Evolutionary conservation across 1,140 invertebrate species (phyloP), one percentile per base, ranked within the genome.

Genomic region (Papilio polyxenes): DNA sequence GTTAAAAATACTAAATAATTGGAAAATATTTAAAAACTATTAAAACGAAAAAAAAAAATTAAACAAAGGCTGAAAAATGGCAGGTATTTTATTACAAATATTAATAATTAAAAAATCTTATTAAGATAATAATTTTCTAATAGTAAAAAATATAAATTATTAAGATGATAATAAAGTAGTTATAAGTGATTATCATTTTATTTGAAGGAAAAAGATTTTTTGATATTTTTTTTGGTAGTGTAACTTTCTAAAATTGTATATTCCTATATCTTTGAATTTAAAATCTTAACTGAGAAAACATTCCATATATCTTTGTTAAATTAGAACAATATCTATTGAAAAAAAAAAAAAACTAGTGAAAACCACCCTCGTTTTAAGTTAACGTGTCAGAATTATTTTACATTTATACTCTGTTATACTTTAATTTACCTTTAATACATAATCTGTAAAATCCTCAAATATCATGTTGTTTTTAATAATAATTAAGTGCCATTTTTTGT

Each of bases 401-500:
- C 3, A 11, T 65, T 65, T 65, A n/a, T 65, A 65, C 23, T 65
- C 62, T 65, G 62, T 65, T 65, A 5, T 65, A 65, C 8, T 56
- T 56, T 56, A 15, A 11, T 59, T 9, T 59, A 59, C 56, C 8
- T 15, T 56, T 56, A 17, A 56, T 59, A 15, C 62, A 65, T 65
- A 65, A 65, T 31, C 20, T 31, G 23, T 65, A 65, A 65, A 65
- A 65, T 2, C 11, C 23, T 65, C 10, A 23, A 65, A 65, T 65
- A 31, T 65, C 10, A n/a, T n/a, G 56, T 59, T 59, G 13, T 59
- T 59, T 20, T 59, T 9, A 31, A 65, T 65, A 65, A 65, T 65
- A 44, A 31, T 20, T 59, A 59, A 59, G 65, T 72, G 65, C 65
- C 65, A 72, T 31, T 72, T 69, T 69, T 37, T 3, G 40, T 72